Percentiles rank a stretch among this genome's conserved stretches.
phyloP scores from a whole-genome alignment of 37 sponge, comb jelly and placozoan genomes.

The Halichondria panicea region DNA sequence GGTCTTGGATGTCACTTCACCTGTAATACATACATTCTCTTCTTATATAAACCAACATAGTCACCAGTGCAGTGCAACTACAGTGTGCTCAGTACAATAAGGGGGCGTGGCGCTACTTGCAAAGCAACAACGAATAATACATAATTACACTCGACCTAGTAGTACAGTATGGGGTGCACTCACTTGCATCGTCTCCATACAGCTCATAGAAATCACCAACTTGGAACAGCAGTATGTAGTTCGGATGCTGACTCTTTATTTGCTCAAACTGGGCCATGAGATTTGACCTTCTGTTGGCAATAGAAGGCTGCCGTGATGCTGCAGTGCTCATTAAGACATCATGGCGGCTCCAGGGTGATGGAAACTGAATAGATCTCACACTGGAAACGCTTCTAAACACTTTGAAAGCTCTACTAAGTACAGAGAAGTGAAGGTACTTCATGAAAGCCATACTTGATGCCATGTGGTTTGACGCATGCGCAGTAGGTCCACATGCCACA shows the following conservation, averaged over 20 bases:
- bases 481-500: too few species aligned
- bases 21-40: background rate
- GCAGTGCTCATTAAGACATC: too few species aligned
- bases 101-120: background rate
- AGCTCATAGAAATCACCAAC: constrained; percentile 91
- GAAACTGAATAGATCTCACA: too few species aligned
- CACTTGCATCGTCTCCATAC: constrained; percentile 78
- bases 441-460: too few species aligned
- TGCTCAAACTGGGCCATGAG: constrained; percentile 64
- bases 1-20: constrained; percentile 53
- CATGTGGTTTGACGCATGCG: too few species aligned
- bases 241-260: constrained; percentile 68
- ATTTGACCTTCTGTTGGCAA: background rate
- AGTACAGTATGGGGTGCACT: background rate
- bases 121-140: background rate
- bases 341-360: too few species aligned
- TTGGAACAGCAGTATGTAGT: constrained; percentile 84
- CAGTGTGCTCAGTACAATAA: background rate
- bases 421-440: too few species aligned
- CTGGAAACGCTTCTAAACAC: too few species aligned
- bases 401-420: too few species aligned
- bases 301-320: constrained; percentile 1
- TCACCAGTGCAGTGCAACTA: background rate
- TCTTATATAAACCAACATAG: background rate
- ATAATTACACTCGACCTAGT: too few species aligned